phyloP scores from a whole-genome alignment of 2,113 vertebrate species.

The Phyllostomus hastatus region DNA sequence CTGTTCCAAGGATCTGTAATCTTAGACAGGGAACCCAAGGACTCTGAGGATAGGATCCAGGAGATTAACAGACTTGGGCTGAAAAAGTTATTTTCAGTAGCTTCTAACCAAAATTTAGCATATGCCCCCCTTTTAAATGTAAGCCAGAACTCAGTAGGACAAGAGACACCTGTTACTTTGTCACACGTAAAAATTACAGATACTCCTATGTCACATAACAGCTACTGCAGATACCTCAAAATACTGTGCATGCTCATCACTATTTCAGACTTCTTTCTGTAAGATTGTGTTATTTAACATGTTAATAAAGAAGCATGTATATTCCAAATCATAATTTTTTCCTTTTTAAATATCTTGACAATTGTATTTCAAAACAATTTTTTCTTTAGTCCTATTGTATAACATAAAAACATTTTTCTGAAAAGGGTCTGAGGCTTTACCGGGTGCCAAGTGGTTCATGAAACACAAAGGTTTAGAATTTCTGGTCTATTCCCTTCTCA shows the following conservation, averaged over 20 bases:
- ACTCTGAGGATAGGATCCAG: neutral
- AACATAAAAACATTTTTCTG: slow-evolving; percentile 4
- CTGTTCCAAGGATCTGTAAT: neutral
- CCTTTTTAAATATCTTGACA: neutral
- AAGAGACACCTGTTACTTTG: neutral
- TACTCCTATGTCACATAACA: neutral
- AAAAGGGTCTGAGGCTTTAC: neutral
- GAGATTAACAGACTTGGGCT: too few relatives aligned
- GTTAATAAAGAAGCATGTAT: neutral
- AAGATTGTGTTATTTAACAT: neutral
- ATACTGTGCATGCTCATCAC: neutral
- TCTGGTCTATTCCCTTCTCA: neutral
- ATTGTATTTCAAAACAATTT: neutral
- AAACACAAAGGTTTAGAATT: neutral
- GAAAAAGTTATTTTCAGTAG: neutral
- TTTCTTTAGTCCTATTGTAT: neutral
- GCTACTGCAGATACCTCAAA: neutral
- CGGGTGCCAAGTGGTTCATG: neutral
- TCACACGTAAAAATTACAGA: neutral
- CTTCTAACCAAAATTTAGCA: neutral
- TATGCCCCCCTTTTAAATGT: neutral
- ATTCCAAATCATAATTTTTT: neutral
- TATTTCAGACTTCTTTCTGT: neutral
- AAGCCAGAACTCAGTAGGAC: neutral
- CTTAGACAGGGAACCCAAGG: neutral